Evolutionary conservation across 2,888 invertebrate genomes (phyloP), one percentile per base, ranked within the genome.

Genomic region (Perizoma affinitatum): DNA sequence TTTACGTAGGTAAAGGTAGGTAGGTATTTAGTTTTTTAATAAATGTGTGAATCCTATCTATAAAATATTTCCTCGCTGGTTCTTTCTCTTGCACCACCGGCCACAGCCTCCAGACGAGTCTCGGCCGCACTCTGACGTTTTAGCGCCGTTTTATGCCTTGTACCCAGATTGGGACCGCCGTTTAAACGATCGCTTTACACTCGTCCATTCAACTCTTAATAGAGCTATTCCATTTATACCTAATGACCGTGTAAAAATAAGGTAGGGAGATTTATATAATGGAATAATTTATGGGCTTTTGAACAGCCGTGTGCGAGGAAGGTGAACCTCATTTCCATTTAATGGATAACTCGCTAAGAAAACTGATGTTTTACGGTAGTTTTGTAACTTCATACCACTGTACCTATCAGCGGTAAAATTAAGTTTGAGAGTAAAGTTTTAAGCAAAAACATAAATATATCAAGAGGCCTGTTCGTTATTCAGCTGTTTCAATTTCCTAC

Each of bases 141-240:
- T 88, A 87, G 84, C 83, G 82, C 79, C 79, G 71, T 88, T 90
- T 90, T 86, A 89, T 82, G 80, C 81, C 79, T 63, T 84, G 86
- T 83, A 76, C 81, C 79, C 81, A 85, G 88, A 88, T 89, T 87
- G 88, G 82, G 83, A 79, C 76, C 75, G 78, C 71, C 75, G 51
- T 75, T 87, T 80, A 81, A 84, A 80, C 86, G 83, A 84, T 83
- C 79, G 81, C 82, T 86, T 86, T 87, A 83, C 85, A 84, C 84
- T 79, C 82, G 74, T 59, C 84, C 86, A 82, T 83, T 87, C 83
- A 78, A 69, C 72, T 71, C 82, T 84, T 87, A 86, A 86, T 86
- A 83, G 83, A 83, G 77, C 83, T 73, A 79, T 85, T 83, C 74
- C 83, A 84, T 88, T 88, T 86, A 88, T 83, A 81, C 77, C 72